phyloP scores from a whole-genome alignment of 2,888 invertebrate genomes.

The Anticlea derivata region DNA sequence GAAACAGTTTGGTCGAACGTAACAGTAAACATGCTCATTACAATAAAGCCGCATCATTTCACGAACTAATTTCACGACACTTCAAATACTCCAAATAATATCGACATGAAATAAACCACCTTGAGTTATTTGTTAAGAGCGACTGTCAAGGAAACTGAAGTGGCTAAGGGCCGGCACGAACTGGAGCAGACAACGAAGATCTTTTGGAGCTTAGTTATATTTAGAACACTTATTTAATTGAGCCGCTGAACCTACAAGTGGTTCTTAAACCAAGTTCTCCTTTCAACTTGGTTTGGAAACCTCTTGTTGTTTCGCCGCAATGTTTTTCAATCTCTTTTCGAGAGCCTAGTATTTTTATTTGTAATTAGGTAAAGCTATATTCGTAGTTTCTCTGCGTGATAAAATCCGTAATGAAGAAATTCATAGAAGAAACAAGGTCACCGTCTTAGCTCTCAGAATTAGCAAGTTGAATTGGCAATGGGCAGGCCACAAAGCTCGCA shows the following conservation, averaged over 20 bases:
- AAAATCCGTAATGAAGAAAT: no score
- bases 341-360: no score
- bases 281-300: conserved; percentile 5
- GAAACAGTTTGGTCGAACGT: conserved; percentile 1
- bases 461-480: no score
- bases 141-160: conserved; percentile 29
- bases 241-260: neutral
- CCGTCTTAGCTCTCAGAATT: no score
- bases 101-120: conserved; percentile 29
- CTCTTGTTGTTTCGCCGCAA: neutral
- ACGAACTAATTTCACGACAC: conserved; percentile 27
- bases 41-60: conserved; percentile 20
- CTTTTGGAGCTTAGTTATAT: conserved; percentile 23
- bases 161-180: conserved; percentile 19
- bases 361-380: no score
- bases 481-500: no score
- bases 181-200: conserved; percentile 9
- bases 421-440: no score
- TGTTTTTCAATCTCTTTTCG: neutral
- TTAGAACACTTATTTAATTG: conserved; percentile 12
- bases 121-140: conserved; percentile 34
- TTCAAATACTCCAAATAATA: conserved; percentile 25
- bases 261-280: no score
- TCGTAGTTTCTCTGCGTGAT: no score
- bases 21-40: no score